Evolutionary conservation across 2,797 vertebrate species (phyloP).

Genomic region (Hypotaenidia okinawae): DNA sequence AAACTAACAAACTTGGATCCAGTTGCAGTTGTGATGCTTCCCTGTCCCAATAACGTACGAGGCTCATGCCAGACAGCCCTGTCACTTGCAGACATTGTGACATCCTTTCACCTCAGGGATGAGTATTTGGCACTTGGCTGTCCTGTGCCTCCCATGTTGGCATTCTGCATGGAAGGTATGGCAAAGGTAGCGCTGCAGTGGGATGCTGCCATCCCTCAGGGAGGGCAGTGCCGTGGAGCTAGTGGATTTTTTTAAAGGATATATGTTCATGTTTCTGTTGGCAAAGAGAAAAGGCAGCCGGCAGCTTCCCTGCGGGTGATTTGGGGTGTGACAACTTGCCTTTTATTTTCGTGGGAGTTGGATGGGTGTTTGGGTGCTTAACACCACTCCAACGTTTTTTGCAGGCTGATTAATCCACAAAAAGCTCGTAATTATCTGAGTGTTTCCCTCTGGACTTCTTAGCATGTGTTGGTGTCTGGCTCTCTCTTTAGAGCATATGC

Average conservation of each 20-base stretch:
- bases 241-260: background rate
- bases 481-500: background rate
- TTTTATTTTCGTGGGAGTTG: background rate
- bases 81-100: constrained; percentile 11
- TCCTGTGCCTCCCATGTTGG: background rate
- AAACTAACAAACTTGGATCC: background rate
- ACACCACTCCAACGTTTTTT: background rate
- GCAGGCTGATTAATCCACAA: constrained; percentile 48
- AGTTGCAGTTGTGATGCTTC: background rate
- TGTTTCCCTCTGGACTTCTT: constrained; percentile 49
- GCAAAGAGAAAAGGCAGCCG: background rate
- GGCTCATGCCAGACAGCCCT: background rate
- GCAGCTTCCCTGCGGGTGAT: rapidly evolving
- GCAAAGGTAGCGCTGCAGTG: background rate
- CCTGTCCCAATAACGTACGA: background rate
- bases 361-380: constrained; percentile 18
- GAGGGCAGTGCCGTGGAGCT: rapidly evolving
- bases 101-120: constrained; percentile 34
- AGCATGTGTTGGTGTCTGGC: constrained; percentile 38
- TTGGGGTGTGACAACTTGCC: rapidly evolving
- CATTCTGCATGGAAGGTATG: rapidly evolving
- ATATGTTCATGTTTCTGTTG: rapidly evolving
- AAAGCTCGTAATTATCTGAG: constrained; percentile 30
- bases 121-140: background rate
- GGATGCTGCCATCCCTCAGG: background rate